A percentile compares a stretch with the other conserved stretches of the same genome.
Evolutionary conservation across 2,888 invertebrate species (phyloP).

Genomic region (Dinocampus coccinellae): DNA sequence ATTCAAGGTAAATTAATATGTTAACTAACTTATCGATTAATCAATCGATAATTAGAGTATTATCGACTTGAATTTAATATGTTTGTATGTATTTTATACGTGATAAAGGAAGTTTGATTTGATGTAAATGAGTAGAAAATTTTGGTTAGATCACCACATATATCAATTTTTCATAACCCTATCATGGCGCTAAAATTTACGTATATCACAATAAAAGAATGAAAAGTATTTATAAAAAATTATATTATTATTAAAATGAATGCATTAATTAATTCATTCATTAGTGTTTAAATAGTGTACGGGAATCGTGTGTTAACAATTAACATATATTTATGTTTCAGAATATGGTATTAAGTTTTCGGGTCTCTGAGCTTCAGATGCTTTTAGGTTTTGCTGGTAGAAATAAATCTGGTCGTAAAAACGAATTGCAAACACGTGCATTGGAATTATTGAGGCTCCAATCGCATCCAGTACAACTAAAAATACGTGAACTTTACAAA

Average conservation of each 20-base stretch:
- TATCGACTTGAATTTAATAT: background rate
- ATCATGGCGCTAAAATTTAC: background rate
- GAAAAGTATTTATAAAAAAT: background rate
- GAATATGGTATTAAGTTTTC: constrained; percentile 76
- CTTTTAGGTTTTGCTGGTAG: constrained; percentile 84
- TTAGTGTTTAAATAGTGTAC: background rate
- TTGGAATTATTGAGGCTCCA: constrained; percentile 78
- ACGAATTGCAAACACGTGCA: constrained; percentile 82
- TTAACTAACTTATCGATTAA: background rate
- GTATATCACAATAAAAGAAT: background rate
- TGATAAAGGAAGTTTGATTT: background rate
- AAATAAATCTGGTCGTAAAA: constrained; percentile 85
- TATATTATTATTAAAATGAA: too few relatives aligned
- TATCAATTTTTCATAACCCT: background rate
- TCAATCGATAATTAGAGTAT: background rate
- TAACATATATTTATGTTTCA: constrained; percentile 54
- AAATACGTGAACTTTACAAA: constrained; percentile 79
- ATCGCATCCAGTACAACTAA: constrained; percentile 75
- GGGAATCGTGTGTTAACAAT: background rate
- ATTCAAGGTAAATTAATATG: background rate
- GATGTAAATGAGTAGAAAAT: background rate
- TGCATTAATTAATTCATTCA: too few relatives aligned
- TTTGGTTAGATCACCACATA: background rate
- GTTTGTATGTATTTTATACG: background rate
- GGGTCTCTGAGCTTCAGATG: constrained; percentile 88